Conservation (phyloP, 2,797 vertebrate genomes). For the Emydoidea blandingii region DNA sequence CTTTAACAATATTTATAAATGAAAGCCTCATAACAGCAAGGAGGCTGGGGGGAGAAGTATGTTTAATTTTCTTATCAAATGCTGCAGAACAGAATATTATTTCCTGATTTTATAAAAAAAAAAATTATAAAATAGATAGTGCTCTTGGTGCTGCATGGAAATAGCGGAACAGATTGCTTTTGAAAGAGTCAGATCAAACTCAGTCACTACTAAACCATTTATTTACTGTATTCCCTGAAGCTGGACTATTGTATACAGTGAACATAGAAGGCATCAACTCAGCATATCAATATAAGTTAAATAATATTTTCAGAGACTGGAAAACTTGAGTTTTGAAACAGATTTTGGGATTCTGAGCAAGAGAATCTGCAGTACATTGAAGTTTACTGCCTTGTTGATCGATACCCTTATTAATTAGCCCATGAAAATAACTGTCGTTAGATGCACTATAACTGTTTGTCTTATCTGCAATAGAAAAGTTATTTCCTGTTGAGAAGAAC, state of each 20-base stretch:
- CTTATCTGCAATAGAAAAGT: slow-evolving; percentile 18
- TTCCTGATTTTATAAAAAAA: slow-evolving; percentile 27
- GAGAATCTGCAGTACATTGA: slow-evolving; percentile 21
- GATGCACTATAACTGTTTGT: slow-evolving; percentile 36
- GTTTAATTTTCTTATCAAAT: neutral
- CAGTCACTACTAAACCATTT: neutral
- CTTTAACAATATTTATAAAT: neutral
- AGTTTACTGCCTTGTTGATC: slow-evolving; percentile 55
- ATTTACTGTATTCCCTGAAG: neutral
- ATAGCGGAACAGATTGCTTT: neutral
- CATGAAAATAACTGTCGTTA: slow-evolving; percentile 63
- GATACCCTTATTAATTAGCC: slow-evolving; percentile 63
- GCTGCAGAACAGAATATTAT: no score
- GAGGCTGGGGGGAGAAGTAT: neutral
- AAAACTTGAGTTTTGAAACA: slow-evolving; percentile 8
- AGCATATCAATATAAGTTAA: neutral
- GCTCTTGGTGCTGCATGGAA: neutral
- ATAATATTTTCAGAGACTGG: slow-evolving; percentile 35
- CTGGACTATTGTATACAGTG: neutral
- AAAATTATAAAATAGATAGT: neutral
- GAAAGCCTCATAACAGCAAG: slow-evolving; percentile 4
- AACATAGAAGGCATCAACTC: neutral
- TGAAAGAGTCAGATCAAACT: neutral
- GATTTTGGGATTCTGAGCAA: slow-evolving; percentile 32
- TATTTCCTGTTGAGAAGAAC: neutral